Percentiles rank a stretch among this genome's conserved stretches.
phyloP scores from a whole-genome alignment of 2,797 vertebrate genomes.

The Buphagus erythrorhynchus region DNA sequence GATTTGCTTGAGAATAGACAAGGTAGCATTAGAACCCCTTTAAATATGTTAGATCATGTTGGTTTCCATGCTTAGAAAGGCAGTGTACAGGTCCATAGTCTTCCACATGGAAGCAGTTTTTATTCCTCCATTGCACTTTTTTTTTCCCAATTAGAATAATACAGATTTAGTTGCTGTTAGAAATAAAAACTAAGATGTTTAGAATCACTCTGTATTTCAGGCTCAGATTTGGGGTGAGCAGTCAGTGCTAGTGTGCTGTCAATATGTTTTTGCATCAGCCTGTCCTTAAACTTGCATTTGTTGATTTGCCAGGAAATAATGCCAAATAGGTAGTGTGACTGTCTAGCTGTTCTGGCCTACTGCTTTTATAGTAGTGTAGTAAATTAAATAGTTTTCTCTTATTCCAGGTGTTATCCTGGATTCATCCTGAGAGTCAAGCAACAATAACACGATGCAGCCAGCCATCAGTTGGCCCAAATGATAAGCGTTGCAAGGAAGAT shows the following conservation, averaged over 20 bases:
- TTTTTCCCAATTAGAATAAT: background rate
- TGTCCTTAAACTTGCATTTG: background rate
- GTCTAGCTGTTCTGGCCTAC: background rate
- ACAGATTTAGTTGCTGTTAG: background rate
- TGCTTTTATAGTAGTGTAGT: background rate
- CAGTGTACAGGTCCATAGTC: background rate
- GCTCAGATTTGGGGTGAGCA: background rate
- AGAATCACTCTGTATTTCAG: background rate
- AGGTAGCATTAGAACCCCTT: background rate
- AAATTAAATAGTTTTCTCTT: background rate
- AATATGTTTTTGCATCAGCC: background rate
- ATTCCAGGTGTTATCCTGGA: slow-evolving; percentile 92
- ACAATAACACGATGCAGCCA: slow-evolving; percentile 92
- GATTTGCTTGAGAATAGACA: background rate
- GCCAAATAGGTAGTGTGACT: background rate
- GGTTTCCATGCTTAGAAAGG: background rate
- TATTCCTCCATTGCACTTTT: background rate
- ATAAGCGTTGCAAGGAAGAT: slow-evolving; percentile 94
- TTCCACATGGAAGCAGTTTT: background rate
- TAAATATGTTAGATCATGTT: background rate
- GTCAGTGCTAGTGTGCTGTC: background rate
- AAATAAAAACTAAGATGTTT: background rate
- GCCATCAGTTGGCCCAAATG: slow-evolving; percentile 89
- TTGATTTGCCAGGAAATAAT: background rate
- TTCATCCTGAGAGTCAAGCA: slow-evolving; percentile 96